These are phyloP conservation scores for Empis stercorea DNA, from an alignment of 2,888 invertebrate genomes.

Conservation along the genomic window DNA sequence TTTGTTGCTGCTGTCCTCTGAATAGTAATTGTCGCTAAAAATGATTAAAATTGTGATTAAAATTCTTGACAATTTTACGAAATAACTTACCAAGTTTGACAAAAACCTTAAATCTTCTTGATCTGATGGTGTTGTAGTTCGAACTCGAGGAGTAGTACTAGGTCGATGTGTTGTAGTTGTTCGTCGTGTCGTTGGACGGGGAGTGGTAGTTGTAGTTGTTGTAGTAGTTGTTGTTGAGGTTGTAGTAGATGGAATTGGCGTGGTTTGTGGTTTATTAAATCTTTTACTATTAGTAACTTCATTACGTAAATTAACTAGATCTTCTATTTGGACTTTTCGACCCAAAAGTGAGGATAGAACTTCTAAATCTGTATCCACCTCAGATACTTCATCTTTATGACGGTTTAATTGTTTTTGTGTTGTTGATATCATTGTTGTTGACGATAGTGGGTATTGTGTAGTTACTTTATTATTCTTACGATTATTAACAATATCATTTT, in stretches of 20 bases:
- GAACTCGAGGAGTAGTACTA: constrained; percentile 32
- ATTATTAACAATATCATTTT: too few species aligned
- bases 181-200: neutral
- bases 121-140: constrained; percentile 36
- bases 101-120: constrained; percentile 45
- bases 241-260: constrained; percentile 27
- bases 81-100: constrained; percentile 42
- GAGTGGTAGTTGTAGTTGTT: constrained; percentile 19
- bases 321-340: too few species aligned
- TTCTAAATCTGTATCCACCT: constrained; percentile 8
- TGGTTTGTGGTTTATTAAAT: constrained; percentile 19
- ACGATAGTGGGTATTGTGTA: constrained; percentile 4
- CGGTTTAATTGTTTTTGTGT: constrained; percentile 23
- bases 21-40: neutral
- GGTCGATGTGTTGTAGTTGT: constrained; percentile 27
- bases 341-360: too few species aligned
- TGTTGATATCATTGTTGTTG: constrained; percentile 16
- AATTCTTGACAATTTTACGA: neutral
- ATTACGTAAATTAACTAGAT: too few species aligned
- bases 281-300: too few species aligned
- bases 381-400: constrained; percentile 25
- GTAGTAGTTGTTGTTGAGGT: constrained; percentile 35
- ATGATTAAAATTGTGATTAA: neutral
- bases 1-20: constrained; percentile 5
- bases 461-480: constrained; percentile 3